A percentile compares a stretch with the other conserved stretches of the same genome.
phyloP scores from a whole-genome alignment of 2,888 invertebrate genomes.

The Coleophora flavipennella region DNA sequence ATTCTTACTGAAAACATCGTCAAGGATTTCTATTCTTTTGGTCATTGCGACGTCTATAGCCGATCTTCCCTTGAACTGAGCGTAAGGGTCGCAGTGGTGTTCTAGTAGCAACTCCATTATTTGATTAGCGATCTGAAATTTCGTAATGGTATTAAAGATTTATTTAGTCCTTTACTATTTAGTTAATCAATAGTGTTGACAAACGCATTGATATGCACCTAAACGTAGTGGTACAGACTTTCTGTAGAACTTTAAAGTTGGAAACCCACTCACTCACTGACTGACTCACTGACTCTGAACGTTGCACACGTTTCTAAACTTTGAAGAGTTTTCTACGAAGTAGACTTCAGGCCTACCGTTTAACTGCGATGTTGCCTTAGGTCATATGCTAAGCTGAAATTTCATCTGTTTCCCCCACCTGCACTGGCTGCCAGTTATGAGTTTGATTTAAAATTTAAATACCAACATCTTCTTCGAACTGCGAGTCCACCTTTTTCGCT shows the following conservation, averaged over 20 bases:
- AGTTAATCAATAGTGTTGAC: not conserved
- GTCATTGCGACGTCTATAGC: slow-evolving; percentile 39
- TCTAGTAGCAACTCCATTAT: slow-evolving; percentile 41
- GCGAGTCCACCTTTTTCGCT: slow-evolving; percentile 28
- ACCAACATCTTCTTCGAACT: slow-evolving; percentile 33
- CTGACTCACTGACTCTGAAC: not conserved
- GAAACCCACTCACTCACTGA: too few relatives aligned
- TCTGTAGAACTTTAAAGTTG: not conserved
- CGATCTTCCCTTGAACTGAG: slow-evolving; percentile 39
- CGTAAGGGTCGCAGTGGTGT: slow-evolving; percentile 33
- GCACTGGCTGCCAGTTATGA: too few relatives aligned
- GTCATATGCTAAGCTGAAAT: too few relatives aligned
- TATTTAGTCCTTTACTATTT: not conserved
- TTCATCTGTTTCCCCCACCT: too few relatives aligned
- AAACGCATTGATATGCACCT: not conserved
- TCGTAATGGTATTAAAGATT: slow-evolving; percentile 1
- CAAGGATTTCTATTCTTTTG: slow-evolving; percentile 29
- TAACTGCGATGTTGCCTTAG: too few relatives aligned
- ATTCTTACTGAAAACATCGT: slow-evolving; percentile 38
- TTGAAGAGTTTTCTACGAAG: too few relatives aligned
- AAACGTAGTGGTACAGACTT: not conserved
- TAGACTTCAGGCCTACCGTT: too few relatives aligned
- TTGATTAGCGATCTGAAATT: slow-evolving; percentile 29
- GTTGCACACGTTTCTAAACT: not conserved
- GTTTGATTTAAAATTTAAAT: not conserved